Evolutionary conservation across 1,140 invertebrate species (phyloP), one percentile per base, ranked within the genome.

Genomic region (Trichoplusia ni): DNA sequence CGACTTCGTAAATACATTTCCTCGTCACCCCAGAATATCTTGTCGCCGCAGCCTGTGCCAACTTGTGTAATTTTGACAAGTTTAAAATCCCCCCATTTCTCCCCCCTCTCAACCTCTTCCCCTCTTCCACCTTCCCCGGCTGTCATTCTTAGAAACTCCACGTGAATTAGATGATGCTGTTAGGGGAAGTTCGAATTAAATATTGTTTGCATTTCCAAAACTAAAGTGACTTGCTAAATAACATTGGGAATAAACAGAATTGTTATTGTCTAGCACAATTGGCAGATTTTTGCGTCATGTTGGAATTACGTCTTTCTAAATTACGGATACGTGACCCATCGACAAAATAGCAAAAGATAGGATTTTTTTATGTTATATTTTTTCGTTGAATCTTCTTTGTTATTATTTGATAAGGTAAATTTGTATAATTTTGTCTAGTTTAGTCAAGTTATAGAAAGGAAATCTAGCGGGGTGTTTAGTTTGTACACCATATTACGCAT

Each of bases 21-120:
- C 6, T 37, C 13, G 25, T 8, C 19, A 23, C 33, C 27, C 33
- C 51, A 21, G 7, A 61, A 61, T 49, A 61, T 38, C 23, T 14
- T 19, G n/a, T 21, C 31, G 18, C 19, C 42, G 8, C 51, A 38
- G 33, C 51, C 35, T 37, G 40, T 18, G 42, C 44, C 9, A 49
- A 49, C 58, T 49, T 49, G 58, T 61, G 46, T 49, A 61, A 49
- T 61, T 61, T 61, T 61, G 58, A 61, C 44, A 61, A 61, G 58
- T 61, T 61, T 49, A 35, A 49, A 61, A 61, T 47, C 49, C 38
- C 19, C 21, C 51, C 19, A 8, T 21, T 14, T 21, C 2, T 14
- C 13, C 9, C 29, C 29, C 46, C 31, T 6, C 21, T 7, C n/a
- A n/a, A n/a, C n/a, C n/a, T n/a, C n/a, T 27, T 49, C 18, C 6